Base-by-base conservation (phyloP, 2,113 vertebrate genomes). In the Alces alces region DNA sequence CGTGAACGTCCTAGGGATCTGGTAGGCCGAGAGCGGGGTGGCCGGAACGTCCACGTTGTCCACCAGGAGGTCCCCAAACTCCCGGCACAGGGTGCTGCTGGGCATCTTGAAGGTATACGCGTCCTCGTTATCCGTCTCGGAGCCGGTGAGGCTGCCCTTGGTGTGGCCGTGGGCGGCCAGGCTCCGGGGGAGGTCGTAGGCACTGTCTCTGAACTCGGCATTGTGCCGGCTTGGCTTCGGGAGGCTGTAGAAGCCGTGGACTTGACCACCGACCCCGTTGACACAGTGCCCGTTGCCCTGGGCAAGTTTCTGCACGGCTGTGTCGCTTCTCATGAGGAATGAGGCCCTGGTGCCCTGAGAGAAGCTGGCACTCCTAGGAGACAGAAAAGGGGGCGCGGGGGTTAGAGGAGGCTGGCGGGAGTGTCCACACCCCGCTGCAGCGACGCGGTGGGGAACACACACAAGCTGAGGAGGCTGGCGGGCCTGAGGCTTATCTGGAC, bases 91-190 rank as follows among this genome's bases (percentile, higher is more conserved):
- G 73, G 99, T 96, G 94, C 99, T 99, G 98, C 99, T 99, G 80
- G 99, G 99, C 1, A 99, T 99, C 98, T 99, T 99, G 98, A 99
- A 99, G 96, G 99, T 99, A 97, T 99, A 99, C 94, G 99, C 98
- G 8, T 99, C 99, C 78, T 99, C 99, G 0, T 99, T 99, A 61
- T 99, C 99, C 0, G 99, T 99, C 92, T 99, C 99, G 0, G 99
- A 98, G 84, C 99, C 99, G 0, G 99, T 99, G 60, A 99, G 98
- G 97, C 99, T 99, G 0, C 98, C 97, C 97, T 99, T 98, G 95
- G 98, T 98, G 79, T 99, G 99, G 1, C 98, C 98, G 0, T 98
- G 97, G 5, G 99, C 98, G 33, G 99, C 99, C 23, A 99, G 99
- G 93, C 99, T 98, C 39, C 99, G 98, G 0, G 99, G 99, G 10